Evolutionary conservation across 2,797 vertebrate species (phyloP).

Genomic region (Lagorchestes hirsutus): DNA sequence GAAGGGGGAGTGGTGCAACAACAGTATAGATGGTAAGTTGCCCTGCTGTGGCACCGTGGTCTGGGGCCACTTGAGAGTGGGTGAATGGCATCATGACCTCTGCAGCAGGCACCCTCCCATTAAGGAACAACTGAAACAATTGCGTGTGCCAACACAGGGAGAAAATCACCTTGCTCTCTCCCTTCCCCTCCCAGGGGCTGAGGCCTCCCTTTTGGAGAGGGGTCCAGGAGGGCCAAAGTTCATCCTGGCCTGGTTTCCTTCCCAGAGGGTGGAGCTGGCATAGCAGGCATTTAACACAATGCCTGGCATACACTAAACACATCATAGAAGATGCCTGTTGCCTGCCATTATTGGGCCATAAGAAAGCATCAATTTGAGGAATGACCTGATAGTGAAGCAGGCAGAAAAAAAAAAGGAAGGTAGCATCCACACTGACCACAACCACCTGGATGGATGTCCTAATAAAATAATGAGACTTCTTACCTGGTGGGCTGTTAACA

Average conservation of each 20-base stretch:
- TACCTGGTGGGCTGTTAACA: neutral
- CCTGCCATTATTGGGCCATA: neutral
- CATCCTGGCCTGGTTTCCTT: too few relatives aligned
- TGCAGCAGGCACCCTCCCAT: too few relatives aligned
- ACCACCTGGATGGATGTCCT: too few relatives aligned
- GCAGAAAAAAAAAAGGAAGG: neutral
- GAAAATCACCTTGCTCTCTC: too few relatives aligned
- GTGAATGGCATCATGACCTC: too few relatives aligned
- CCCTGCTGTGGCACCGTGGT: too few relatives aligned
- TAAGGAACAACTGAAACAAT: neutral
- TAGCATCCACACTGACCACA: neutral
- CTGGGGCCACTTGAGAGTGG: too few relatives aligned
- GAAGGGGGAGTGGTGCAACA: too few relatives aligned
- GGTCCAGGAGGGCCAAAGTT: neutral
- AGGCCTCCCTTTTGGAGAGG: neutral
- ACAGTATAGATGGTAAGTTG: too few relatives aligned
- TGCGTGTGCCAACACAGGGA: neutral
- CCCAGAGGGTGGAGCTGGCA: neutral
- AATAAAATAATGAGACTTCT: neutral
- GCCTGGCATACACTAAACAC: neutral
- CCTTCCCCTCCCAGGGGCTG: too few relatives aligned
- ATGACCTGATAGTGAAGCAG: neutral
- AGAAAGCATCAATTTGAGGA: neutral
- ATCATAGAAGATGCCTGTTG: neutral
- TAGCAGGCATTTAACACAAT: too few relatives aligned